Base-by-base conservation (phyloP, 2,888 invertebrate species). In the Tolmerus cingulatus region DNA sequence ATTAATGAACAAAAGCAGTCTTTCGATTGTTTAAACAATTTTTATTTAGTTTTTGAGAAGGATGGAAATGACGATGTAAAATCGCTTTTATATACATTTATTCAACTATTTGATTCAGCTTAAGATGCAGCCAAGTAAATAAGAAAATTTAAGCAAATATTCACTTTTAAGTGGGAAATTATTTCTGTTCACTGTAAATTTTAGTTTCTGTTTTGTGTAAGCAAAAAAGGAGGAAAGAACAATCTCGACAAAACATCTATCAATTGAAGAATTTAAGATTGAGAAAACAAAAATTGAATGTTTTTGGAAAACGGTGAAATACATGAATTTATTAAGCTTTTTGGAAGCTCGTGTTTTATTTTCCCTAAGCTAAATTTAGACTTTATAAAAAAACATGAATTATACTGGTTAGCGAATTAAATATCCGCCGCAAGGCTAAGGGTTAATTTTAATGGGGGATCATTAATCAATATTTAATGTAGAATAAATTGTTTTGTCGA, bases 241-340 rank as follows among this genome's bases (percentile, higher is more conserved):
- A 66, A 27, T 66, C 27, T 66, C 66, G 66, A 37, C 19, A 23
- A 55, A 37, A 57, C 55, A 86, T 77, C 51, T 86, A 55, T 86
- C 66, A 78, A 84, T 84, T 74, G 66, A 81, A 74, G 84, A 84
- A 66, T 43, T 82, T 82, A 82, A 82, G 34, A 14, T 51, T 51
- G 51, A 81, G 34, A 34, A 81, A 81, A 82, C 4, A 34, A 55
- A 81, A 87, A 16, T 87, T 74, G 43, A 85, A 85, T 40, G 40
- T 57, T 66, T 66, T 27, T 66, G 66, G 23, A 76, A 84, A 30
- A 57, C 9, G 16, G 55, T 76, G 57, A 84, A 84, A 84, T 84
- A 84, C 66, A 84, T 87, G 84, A 87, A 87, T 87, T 87, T 87
- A 87, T 43, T 87, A 87, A 87, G 87, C 87, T 87, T 87, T 87